Evolutionary conservation across 2,797 vertebrate species (phyloP).

Genomic region (Petrocephalus schoutedeni): DNA sequence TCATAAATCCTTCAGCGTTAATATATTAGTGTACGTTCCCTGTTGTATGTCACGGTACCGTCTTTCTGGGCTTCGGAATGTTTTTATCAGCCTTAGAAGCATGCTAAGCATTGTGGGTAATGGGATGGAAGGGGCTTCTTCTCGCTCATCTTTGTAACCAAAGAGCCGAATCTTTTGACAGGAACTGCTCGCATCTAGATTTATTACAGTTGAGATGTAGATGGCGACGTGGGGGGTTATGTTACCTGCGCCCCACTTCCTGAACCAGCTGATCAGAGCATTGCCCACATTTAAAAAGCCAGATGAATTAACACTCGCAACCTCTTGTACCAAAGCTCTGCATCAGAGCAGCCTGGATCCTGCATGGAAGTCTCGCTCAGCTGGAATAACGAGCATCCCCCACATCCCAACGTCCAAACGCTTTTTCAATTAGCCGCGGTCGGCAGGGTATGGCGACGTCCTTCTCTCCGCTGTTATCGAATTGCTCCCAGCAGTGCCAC

Average conservation of each 20-base stretch:
- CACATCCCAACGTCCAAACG: slow-evolving; percentile 29
- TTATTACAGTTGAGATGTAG: slow-evolving; percentile 25
- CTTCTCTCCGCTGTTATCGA: slow-evolving; percentile 34
- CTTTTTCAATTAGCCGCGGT: slow-evolving; percentile 46
- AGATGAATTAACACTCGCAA: neutral
- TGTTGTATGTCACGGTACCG: slow-evolving; percentile 34
- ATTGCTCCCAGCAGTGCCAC: slow-evolving; percentile 27
- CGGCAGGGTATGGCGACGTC: slow-evolving; percentile 35
- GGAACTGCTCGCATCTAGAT: slow-evolving; percentile 30
- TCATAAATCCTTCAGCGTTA: slow-evolving; percentile 37
- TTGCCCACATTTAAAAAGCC: neutral
- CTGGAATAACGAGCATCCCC: neutral
- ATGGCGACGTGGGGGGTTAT: neutral
- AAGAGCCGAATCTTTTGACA: slow-evolving; percentile 18
- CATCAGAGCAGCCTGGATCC: neutral
- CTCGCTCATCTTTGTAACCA: neutral
- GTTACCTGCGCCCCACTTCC: neutral
- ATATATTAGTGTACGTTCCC: slow-evolving; percentile 37
- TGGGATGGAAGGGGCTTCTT: neutral
- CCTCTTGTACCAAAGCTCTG: neutral
- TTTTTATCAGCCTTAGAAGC: slow-evolving; percentile 44
- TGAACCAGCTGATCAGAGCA: neutral
- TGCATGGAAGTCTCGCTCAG: neutral
- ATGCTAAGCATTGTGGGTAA: slow-evolving; percentile 38
- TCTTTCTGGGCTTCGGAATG: slow-evolving; percentile 41